Evolutionary conservation across 1,140 invertebrate species (phyloP), one percentile per base, ranked within the genome.

Genomic region (Pinna nobilis): DNA sequence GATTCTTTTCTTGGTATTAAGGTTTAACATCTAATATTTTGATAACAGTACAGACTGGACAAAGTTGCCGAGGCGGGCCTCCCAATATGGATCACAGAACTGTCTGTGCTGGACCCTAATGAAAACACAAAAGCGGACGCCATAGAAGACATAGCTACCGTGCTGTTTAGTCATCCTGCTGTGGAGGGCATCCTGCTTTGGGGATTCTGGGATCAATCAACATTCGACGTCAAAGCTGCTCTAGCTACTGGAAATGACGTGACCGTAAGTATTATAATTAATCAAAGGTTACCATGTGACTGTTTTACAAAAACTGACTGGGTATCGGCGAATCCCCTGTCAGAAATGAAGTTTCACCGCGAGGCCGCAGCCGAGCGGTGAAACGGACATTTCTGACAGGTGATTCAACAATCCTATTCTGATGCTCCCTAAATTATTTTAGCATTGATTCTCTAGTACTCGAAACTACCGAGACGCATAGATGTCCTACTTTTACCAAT

Each of bases 111-210:
- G 35, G 74, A 74, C 20, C 11, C 53, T 5, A 64, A 82, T 55
- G 64, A 72, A 28, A 68, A 53, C 25, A 37, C 11, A 18, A 73
- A 75, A 51, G 82, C 81, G 2, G 28, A 60, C 13, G 51, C 66
- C 25, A 30, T 78, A 0, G 80, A 81, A n/a, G 68, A 71, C 7
- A 65, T 79, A 1, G 50, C 83, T 25, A 75, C 80, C 1, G n/a
- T 83, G 33, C 80, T 77, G 51, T 85, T 82, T 60, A 83, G 81
- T 69, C 84, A 85, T 44, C 81, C 81, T 5, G 74, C 74, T 0
- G 78, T 86, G 20, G 50, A 84, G 20, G 85, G 84, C 13, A 55
- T 86, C 41, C 30, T 85, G 3, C 64, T 86, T 57, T 86, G 85
- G 85, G 85, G 82, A 32, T 82, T 85, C 71, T 86, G 79, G 80